Conservation (phyloP, 2,797 vertebrate genomes). For the Molossus molossus region DNA sequence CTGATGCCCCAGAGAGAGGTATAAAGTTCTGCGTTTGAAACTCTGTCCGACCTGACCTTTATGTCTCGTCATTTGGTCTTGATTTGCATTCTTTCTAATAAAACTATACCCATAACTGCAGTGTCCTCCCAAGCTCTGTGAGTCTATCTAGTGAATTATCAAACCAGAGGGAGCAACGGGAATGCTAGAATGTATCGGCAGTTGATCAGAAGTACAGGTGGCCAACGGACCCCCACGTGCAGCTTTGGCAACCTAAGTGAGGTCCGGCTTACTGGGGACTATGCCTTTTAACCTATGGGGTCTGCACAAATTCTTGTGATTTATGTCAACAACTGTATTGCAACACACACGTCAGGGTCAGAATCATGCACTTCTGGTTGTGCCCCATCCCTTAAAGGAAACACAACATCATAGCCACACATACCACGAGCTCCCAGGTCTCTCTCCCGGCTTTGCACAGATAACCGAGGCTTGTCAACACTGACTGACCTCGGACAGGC, state of each 20-base stretch:
- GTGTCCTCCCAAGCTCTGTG: too few species aligned
- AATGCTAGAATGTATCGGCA: neutral
- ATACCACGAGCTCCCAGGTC: rapidly evolving
- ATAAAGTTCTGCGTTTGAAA: rapidly evolving
- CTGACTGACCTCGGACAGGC: neutral
- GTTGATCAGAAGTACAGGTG: neutral
- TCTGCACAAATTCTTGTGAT: neutral
- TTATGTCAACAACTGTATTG: neutral
- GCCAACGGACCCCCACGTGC: neutral
- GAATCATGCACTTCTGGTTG: neutral
- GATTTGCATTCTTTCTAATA: neutral
- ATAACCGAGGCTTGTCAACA: neutral
- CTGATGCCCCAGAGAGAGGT: too few species aligned
- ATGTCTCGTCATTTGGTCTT: neutral
- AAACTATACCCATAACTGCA: neutral
- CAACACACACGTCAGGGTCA: neutral
- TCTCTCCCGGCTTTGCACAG: neutral
- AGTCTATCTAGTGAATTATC: neutral
- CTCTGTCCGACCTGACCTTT: too few species aligned
- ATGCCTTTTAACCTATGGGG: neutral
- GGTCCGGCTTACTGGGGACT: neutral
- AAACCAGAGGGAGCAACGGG: neutral
- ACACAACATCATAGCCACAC: neutral
- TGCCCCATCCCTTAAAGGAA: neutral
- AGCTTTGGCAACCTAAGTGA: neutral